phyloP scores from a whole-genome alignment of 2,113 vertebrate genomes.

The Asarcornis scutulata region DNA sequence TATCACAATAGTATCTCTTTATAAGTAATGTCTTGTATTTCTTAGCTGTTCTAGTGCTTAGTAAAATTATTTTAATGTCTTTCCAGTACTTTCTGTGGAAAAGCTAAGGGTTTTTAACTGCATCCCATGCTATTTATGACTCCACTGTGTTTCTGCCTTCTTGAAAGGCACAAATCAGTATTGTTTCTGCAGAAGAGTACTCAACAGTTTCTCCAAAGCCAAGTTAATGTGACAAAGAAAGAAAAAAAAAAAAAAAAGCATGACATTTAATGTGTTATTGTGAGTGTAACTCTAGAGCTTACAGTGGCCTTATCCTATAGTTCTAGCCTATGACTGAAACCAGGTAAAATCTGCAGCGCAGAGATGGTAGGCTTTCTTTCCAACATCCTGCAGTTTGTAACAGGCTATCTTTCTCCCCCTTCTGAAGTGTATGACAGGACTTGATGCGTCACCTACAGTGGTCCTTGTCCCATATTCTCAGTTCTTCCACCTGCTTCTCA shows the following conservation, averaged over 20 bases:
- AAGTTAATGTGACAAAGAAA: not conserved
- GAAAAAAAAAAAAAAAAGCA: not conserved
- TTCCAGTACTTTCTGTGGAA: not conserved
- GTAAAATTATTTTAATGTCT: not conserved
- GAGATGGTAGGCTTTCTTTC: not conserved
- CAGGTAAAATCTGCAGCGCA: not conserved
- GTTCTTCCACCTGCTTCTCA: not conserved
- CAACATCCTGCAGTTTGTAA: not conserved
- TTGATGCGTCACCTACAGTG: not conserved
- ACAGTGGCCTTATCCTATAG: not conserved
- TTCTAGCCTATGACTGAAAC: not conserved
- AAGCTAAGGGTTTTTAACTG: not conserved
- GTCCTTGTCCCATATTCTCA: not conserved
- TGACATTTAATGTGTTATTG: not conserved
- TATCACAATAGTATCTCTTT: not conserved
- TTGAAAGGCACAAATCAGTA: not conserved
- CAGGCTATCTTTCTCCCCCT: not conserved
- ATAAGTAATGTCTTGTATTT: not conserved
- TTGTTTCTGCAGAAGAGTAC: not conserved
- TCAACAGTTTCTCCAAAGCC: not conserved
- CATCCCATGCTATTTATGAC: not conserved
- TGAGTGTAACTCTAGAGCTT: not conserved
- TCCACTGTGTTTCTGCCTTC: not conserved
- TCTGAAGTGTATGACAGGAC: not conserved
- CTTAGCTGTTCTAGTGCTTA: not conserved